These are phyloP conservation scores for Dendrolimus houi DNA, from an alignment of 2,888 invertebrate species.

Conservation along the genomic window DNA sequence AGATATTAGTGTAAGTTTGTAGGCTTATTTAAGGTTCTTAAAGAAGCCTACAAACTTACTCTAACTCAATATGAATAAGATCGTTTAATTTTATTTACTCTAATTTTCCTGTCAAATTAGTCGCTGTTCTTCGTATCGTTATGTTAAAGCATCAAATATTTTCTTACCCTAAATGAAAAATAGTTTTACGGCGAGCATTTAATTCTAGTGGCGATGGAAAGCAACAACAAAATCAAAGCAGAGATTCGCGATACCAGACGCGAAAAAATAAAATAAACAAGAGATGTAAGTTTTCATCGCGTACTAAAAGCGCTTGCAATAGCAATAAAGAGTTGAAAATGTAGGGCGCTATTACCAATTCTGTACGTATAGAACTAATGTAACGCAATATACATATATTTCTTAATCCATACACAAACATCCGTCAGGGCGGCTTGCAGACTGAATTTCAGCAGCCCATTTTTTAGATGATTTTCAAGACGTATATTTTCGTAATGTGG, in stretches of 20 bases:
- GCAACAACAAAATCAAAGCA: conserved; percentile 7
- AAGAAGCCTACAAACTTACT: too few relatives aligned
- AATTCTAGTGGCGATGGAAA: neutral
- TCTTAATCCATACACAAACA: conserved; percentile 47
- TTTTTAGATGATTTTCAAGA: conserved; percentile 47
- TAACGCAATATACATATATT: conserved; percentile 30
- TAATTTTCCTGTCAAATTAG: too few relatives aligned
- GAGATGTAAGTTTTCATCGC: conserved; percentile 23
- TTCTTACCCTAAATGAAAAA: neutral
- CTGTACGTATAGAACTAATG: conserved; percentile 12
- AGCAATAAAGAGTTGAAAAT: conserved; percentile 27
- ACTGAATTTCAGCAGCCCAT: conserved; percentile 52
- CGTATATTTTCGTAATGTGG: conserved; percentile 58
- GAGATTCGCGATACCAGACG: conserved; percentile 20
- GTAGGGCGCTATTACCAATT: conserved; percentile 24
- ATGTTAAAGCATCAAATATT: neutral
- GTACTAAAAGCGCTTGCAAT: conserved; percentile 21
- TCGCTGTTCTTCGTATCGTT: too few relatives aligned
- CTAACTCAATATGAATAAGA: too few relatives aligned
- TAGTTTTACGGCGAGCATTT: neutral
- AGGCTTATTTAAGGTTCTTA: too few relatives aligned
- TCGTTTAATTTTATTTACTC: too few relatives aligned
- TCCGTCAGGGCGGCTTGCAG: conserved; percentile 37
- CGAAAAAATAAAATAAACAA: conserved; percentile 26
- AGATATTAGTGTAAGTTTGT: too few relatives aligned